These are phyloP conservation scores for Caranx ignobilis DNA, from an alignment of 2,113 vertebrate genomes.

Conservation along the genomic window DNA sequence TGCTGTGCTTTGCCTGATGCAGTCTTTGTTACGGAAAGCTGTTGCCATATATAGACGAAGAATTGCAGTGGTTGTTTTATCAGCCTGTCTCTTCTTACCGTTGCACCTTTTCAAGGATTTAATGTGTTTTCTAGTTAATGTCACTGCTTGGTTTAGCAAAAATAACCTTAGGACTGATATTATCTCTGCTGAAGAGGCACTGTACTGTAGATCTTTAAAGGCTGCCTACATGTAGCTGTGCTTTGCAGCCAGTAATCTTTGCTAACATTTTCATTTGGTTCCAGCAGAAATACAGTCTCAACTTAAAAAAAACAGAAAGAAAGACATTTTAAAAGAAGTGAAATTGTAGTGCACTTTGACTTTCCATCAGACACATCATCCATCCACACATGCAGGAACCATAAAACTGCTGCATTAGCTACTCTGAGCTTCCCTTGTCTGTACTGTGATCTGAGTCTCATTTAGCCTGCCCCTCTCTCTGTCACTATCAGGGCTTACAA, in stretches of 20 bases:
- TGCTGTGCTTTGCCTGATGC: no score
- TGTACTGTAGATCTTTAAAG: slow-evolving; percentile 16
- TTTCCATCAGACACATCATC: background rate
- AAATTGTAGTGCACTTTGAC: background rate
- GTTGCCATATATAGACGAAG: background rate
- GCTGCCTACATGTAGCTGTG: background rate
- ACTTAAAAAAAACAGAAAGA: background rate
- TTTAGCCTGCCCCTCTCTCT: background rate
- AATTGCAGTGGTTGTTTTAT: slow-evolving; percentile 8
- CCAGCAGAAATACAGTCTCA: slow-evolving; percentile 18
- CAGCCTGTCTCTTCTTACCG: background rate
- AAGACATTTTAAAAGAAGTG: background rate
- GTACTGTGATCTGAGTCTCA: background rate
- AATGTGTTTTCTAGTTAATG: slow-evolving; percentile 43
- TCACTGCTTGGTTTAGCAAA: slow-evolving; percentile 22
- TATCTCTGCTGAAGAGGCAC: background rate
- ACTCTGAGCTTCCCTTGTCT: slow-evolving; percentile 3
- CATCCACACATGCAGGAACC: background rate
- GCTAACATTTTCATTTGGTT: slow-evolving; percentile 1
- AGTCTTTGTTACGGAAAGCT: background rate
- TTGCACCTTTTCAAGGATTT: slow-evolving; percentile 9
- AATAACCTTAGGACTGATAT: slow-evolving; percentile 5
- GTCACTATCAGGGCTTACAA: slow-evolving; percentile 14
- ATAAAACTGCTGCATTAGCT: slow-evolving; percentile 11
- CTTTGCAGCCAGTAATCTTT: slow-evolving; percentile 5